phyloP scores from a whole-genome alignment of 1,140 invertebrate genomes.

The Diabrotica virgifera region DNA sequence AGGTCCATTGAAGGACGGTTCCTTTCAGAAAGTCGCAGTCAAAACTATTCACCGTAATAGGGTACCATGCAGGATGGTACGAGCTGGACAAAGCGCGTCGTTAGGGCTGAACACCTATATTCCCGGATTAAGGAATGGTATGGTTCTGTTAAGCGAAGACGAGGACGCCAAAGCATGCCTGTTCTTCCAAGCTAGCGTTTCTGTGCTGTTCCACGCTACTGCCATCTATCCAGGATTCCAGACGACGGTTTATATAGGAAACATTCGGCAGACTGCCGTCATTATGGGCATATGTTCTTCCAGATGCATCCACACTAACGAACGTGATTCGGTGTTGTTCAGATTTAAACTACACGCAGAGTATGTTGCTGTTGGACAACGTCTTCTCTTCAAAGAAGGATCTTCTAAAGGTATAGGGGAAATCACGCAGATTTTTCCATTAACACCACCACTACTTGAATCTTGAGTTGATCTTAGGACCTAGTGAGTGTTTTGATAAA shows the following conservation, averaged over 20 bases:
- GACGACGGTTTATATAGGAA: slow-evolving; percentile 91
- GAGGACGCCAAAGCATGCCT: slow-evolving; percentile 39
- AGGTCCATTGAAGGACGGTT: slow-evolving; percentile 82
- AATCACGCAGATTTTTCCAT: slow-evolving; percentile 82
- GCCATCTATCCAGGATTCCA: slow-evolving; percentile 87
- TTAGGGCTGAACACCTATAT: slow-evolving; percentile 68
- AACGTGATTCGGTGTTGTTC: slow-evolving; percentile 83
- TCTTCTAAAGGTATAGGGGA: slow-evolving; percentile 86
- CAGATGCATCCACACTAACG: slow-evolving; percentile 71
- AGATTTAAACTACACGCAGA: slow-evolving; percentile 88
- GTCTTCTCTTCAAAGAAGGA: slow-evolving; percentile 86
- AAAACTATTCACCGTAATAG: slow-evolving; percentile 88
- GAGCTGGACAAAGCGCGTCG: slow-evolving; percentile 88
- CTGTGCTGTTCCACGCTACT: slow-evolving; percentile 79
- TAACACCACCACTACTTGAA: neutral
- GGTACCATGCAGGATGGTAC: slow-evolving; percentile 79
- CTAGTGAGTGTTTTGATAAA: too few species aligned
- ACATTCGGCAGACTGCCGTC: slow-evolving; percentile 90
- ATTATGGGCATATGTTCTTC: slow-evolving; percentile 65
- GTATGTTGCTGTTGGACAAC: slow-evolving; percentile 82
- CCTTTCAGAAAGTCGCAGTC: slow-evolving; percentile 75
- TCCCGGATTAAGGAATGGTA: slow-evolving; percentile 73
- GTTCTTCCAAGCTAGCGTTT: slow-evolving; percentile 73
- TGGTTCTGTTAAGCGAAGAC: slow-evolving; percentile 65
- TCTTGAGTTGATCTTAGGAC: too few species aligned